Conservation (phyloP, 2,888 invertebrate genomes). For the Amblyjoppa proteus region DNA sequence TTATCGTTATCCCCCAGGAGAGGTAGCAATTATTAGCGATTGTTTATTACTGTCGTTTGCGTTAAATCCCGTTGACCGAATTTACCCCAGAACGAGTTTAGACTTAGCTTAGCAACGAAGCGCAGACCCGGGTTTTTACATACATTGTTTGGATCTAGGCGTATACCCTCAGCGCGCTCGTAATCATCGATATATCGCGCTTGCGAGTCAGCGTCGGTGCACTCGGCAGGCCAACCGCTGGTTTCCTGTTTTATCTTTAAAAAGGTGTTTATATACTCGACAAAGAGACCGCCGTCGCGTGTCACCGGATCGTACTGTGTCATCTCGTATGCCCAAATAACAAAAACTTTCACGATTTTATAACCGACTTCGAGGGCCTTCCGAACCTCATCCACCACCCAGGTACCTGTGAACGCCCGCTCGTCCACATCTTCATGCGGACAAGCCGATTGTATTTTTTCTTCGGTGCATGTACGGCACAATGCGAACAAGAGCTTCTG, state of each 20-base stretch:
- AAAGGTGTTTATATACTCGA: constrained; percentile 74
- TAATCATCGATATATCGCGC: constrained; percentile 50
- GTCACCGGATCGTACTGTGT: no score
- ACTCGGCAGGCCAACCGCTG: constrained; percentile 70
- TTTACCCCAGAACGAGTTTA: no score
- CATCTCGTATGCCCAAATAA: constrained; percentile 8
- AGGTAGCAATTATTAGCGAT: constrained; percentile 20
- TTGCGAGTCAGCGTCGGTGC: constrained; percentile 43
- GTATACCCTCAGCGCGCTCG: constrained; percentile 66
- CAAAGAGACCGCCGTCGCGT: no score
- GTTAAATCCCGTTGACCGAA: constrained; percentile 48
- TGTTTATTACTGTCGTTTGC: background rate
- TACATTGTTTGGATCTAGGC: constrained; percentile 65
- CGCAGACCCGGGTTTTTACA: no score
- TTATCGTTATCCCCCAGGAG: constrained; percentile 64
- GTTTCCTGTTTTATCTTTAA: constrained; percentile 73
- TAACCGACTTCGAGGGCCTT: background rate
- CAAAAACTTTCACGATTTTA: background rate
- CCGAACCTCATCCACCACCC: constrained; percentile 5
- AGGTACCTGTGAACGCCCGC: constrained; percentile 1
- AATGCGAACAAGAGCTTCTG: constrained; percentile 77
- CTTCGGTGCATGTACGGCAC: constrained; percentile 77
- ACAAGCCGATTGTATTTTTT: constrained; percentile 55
- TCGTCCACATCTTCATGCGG: background rate
- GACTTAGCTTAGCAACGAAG: no score